phyloP scores from a whole-genome alignment of 2,888 invertebrate genomes.

The Zygogramma bicolorata region DNA sequence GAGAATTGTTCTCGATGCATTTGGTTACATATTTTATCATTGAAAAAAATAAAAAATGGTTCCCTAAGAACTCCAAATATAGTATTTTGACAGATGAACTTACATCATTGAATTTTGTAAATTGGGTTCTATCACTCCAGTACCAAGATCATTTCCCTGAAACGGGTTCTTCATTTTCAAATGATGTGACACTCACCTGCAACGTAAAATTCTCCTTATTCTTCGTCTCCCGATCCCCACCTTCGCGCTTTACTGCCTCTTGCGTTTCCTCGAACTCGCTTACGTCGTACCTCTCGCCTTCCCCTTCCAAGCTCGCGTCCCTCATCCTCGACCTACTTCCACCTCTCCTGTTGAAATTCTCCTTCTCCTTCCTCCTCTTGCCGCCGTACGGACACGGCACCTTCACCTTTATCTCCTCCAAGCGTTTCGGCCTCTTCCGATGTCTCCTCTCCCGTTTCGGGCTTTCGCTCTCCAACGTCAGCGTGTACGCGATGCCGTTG shows the following conservation, averaged over 20 bases:
- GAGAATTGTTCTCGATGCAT: too few species aligned
- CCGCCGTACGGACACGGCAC: slow-evolving; percentile 46
- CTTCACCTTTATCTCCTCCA: slow-evolving; percentile 57
- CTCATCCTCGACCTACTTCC: slow-evolving; percentile 13
- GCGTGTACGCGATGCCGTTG: slow-evolving; percentile 66
- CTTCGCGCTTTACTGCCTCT: background rate
- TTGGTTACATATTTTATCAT: too few species aligned
- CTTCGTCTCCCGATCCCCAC: slow-evolving; percentile 17
- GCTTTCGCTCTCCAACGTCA: slow-evolving; percentile 61
- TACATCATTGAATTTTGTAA: too few species aligned
- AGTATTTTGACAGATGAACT: too few species aligned
- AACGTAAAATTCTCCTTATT: slow-evolving; percentile 38
- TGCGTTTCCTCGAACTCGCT: background rate
- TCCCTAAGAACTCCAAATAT: too few species aligned
- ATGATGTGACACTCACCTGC: slow-evolving; percentile 51
- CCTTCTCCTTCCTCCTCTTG: slow-evolving; percentile 47
- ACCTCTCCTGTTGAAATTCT: slow-evolving; percentile 36
- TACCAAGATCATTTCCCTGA: too few species aligned
- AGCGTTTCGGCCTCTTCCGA: slow-evolving; percentile 38
- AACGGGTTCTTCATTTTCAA: too few species aligned
- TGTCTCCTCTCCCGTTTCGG: slow-evolving; percentile 29
- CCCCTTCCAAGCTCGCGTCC: slow-evolving; percentile 14
- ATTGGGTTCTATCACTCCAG: too few species aligned
- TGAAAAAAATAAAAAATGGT: too few species aligned
- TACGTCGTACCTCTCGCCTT: background rate